A percentile compares a stretch with the other conserved stretches of the same genome.
Conservation (phyloP, 2,113 vertebrate genomes). For the Lagenorhynchus albirostris region DNA sequence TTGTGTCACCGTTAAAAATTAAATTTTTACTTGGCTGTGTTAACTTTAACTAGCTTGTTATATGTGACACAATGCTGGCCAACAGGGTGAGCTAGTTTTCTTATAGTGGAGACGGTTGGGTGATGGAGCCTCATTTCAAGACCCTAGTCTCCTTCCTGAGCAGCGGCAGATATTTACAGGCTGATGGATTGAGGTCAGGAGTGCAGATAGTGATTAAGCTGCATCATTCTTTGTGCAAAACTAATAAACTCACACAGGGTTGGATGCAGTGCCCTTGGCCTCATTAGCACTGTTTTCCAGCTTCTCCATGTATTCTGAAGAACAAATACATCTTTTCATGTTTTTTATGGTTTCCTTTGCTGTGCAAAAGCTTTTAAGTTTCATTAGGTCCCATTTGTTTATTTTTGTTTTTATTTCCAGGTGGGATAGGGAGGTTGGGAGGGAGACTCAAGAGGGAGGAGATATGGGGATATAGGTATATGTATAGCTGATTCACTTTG, state of each 20-base stretch:
- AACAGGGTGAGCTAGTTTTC: background rate
- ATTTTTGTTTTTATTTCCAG: too few species aligned
- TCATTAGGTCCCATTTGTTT: too few species aligned
- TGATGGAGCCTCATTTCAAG: background rate
- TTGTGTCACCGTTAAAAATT: background rate
- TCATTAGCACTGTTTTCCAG: background rate
- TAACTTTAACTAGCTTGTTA: background rate
- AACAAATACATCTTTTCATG: background rate
- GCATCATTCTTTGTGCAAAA: background rate
- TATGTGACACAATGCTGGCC: rapidly evolving
- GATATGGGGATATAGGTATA: too few species aligned
- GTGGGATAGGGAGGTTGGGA: too few species aligned
- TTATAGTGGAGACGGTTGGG: background rate
- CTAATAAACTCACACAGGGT: background rate
- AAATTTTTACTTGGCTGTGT: background rate
- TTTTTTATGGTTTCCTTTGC: too few species aligned
- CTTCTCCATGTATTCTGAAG: background rate
- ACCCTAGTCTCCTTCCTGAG: background rate
- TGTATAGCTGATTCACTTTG: too few species aligned
- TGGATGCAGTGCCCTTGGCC: background rate
- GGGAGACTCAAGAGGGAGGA: too few species aligned
- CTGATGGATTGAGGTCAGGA: background rate
- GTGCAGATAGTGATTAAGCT: background rate
- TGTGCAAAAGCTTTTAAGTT: too few species aligned
- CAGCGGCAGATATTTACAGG: background rate